These are phyloP conservation scores for Orius laevigatus DNA, from an alignment of 1,140 invertebrate genomes.

Conservation along the genomic window DNA sequence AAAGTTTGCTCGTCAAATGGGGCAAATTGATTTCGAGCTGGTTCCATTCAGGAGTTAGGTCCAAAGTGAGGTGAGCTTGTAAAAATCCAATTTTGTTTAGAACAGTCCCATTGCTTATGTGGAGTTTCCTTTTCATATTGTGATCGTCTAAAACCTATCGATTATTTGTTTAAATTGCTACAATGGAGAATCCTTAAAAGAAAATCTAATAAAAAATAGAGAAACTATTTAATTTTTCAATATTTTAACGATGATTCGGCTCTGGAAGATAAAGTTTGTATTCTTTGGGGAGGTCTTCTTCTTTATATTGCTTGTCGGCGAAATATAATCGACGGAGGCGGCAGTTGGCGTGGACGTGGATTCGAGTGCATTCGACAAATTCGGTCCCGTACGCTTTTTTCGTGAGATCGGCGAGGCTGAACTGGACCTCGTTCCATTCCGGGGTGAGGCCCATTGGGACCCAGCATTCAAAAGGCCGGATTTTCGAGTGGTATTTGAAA, in stretches of 20 bases:
- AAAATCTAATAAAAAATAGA: too few species aligned
- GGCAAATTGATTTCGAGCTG: slow-evolving; percentile 53
- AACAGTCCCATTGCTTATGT: background rate
- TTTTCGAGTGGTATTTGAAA: slow-evolving; percentile 53
- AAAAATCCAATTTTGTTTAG: slow-evolving; percentile 9
- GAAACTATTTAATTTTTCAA: too few species aligned
- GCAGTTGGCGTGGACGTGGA: slow-evolving; percentile 89
- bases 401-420: slow-evolving; percentile 84
- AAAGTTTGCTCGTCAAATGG: slow-evolving; percentile 80
- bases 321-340: slow-evolving; percentile 84
- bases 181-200: too few species aligned
- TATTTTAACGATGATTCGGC: too few species aligned
- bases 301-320: slow-evolving; percentile 70
- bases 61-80: slow-evolving; percentile 37
- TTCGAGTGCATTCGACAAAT: slow-evolving; percentile 78
- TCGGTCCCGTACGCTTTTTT: slow-evolving; percentile 81
- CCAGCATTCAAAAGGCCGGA: background rate
- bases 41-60: too few species aligned
- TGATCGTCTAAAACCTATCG: too few species aligned
- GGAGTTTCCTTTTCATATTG: too few species aligned
- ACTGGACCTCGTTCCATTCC: slow-evolving; percentile 39
- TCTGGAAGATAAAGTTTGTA: slow-evolving; percentile 28
- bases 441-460: slow-evolving; percentile 65
- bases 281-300: slow-evolving; percentile 74
- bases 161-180: too few species aligned